Conservation (phyloP, 2,113 vertebrate species). For the Anguilla rostrata region DNA sequence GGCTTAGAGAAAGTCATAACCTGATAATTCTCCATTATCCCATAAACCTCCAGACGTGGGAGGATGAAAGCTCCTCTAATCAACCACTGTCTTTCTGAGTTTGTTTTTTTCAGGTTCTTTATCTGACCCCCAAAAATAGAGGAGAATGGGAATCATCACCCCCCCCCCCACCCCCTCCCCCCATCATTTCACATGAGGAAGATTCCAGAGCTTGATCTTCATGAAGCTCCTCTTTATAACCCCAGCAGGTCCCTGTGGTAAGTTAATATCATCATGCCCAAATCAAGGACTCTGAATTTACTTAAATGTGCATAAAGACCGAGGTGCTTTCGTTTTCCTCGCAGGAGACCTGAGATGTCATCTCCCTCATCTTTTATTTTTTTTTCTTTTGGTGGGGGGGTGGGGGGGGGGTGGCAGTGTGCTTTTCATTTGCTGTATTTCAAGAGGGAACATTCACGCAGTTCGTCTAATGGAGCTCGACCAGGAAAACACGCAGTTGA, state of each 20-base stretch:
- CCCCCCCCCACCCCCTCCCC: too few species aligned
- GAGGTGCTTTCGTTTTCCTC: not conserved
- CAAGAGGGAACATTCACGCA: not conserved
- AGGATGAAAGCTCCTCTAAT: not conserved
- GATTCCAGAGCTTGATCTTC: not conserved
- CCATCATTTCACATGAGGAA: not conserved
- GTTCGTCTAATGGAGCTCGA: not conserved
- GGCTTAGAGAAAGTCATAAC: not conserved
- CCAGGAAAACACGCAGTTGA: not conserved
- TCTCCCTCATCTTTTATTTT: not conserved
- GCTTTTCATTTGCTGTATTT: not conserved
- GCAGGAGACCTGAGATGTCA: conserved; percentile 5
- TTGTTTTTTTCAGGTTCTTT: not conserved
- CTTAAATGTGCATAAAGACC: conserved; percentile 5
- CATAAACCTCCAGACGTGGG: not conserved
- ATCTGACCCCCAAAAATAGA: not conserved
- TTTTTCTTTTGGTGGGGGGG: not conserved
- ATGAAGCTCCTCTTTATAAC: not conserved
- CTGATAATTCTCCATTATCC: not conserved
- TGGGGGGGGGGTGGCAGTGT: not conserved
- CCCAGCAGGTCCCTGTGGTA: not conserved
- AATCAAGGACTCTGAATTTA: conserved; percentile 8
- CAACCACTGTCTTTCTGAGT: not conserved
- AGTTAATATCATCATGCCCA: not conserved
- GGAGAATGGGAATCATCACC: not conserved